These are phyloP conservation scores for Raja brachyura DNA, from an alignment of 2,113 vertebrate species.

Conservation along the genomic window DNA sequence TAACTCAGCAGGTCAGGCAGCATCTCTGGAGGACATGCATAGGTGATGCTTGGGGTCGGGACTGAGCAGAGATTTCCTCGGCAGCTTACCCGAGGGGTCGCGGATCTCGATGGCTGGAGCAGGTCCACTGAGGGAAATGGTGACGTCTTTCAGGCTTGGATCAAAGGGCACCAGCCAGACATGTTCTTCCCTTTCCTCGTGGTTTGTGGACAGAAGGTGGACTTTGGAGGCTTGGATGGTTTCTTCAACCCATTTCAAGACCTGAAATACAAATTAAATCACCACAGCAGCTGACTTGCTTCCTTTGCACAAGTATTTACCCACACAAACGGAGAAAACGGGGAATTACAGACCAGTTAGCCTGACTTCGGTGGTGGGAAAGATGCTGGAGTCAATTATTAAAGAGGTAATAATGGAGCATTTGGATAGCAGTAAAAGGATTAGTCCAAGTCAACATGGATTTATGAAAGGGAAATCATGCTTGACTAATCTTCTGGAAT, in stretches of 20 bases:
- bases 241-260: conserved; percentile 88
- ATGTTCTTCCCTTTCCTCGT: conserved; percentile 66
- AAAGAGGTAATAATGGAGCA: no score
- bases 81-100: conserved; percentile 68
- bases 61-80: background rate
- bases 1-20: no score
- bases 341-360: no score
- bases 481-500: no score
- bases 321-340: no score
- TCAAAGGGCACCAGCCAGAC: conserved; percentile 75
- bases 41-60: no score
- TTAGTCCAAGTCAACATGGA: no score
- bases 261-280: conserved; percentile 53
- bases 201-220: conserved; percentile 79
- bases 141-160: conserved; percentile 82
- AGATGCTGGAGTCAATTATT: no score
- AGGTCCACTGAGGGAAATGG: conserved; percentile 80
- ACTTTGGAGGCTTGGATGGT: conserved; percentile 83
- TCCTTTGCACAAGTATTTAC: background rate
- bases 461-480: no score
- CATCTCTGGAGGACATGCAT: no score
- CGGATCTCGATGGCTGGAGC: conserved; percentile 68
- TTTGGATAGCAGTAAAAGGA: no score
- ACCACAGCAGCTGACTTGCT: background rate
- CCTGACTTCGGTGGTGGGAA: no score